Percentiles rank a stretch among this genome's conserved stretches.
These are phyloP conservation scores for Apotomis betuletana DNA, from an alignment of 2,888 invertebrate genomes.

Conservation along the genomic window DNA sequence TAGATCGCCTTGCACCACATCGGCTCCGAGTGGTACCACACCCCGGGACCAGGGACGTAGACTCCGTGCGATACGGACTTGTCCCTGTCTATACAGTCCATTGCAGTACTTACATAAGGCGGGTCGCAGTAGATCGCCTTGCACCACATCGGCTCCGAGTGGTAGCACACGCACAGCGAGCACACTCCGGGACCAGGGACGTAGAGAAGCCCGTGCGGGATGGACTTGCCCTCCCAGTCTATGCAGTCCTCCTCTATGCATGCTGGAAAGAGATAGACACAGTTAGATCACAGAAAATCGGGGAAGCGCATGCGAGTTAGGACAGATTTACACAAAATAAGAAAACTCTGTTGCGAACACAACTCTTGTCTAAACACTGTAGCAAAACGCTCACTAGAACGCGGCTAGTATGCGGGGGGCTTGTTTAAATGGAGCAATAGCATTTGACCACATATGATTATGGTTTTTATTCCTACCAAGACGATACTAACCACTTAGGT, in stretches of 20 bases:
- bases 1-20: not conserved
- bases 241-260: constrained; percentile 90
- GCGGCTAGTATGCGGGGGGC: too few species aligned
- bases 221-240: constrained; percentile 91
- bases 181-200: constrained; percentile 94
- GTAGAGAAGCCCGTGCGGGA: constrained; percentile 90
- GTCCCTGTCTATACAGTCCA: not conserved
- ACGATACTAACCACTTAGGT: too few species aligned
- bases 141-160: constrained; percentile 93
- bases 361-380: too few species aligned
- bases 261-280: constrained; percentile 68
- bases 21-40: constrained; percentile 74
- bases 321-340: too few species aligned
- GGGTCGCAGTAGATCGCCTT: constrained; percentile 94
- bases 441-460: too few species aligned
- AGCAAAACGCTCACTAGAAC: too few species aligned
- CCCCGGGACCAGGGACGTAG: not conserved
- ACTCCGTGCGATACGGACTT: not conserved
- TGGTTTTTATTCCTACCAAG: too few species aligned
- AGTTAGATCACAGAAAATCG: not conserved
- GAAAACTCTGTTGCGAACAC: too few species aligned
- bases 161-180: constrained; percentile 93
- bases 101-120: constrained; percentile 88
- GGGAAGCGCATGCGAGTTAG: not conserved
- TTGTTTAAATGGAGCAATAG: too few species aligned